Evolutionary conservation across 1,140 invertebrate species (phyloP), one percentile per base, ranked within the genome.

Genomic region (Drosophila auraria): DNA sequence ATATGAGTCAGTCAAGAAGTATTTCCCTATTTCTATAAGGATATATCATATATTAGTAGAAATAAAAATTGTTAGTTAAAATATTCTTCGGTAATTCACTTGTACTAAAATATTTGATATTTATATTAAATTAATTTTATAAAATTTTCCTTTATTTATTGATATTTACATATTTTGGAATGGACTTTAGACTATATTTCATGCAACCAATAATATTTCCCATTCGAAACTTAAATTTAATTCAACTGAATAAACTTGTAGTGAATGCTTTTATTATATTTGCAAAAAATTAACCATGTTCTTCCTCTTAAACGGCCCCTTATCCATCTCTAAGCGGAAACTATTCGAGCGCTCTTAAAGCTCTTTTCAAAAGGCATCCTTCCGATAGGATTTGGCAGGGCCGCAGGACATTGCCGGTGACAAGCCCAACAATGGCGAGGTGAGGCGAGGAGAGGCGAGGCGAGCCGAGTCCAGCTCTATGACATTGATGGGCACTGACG

Each of bases 371-470:
- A 72, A 71, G 20, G 49, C 44, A 38, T 60, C 54, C 70, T 72
- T 72, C 68, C 70, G 54, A 60, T 51, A 11, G 27, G 45, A 30
- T 60, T 44, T 44, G 53, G 8, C 38, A 54, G 45, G 17, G 27
- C 54, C 45, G 60, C 70, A 73, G 68, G 70, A 73, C 70, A 53
- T 56, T 60, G 59, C 27, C 44, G 38, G 30, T 66, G 69, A 80
- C 77, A 75, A 47, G 51, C 42, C 50, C 51, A 72, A 82, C 80
- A 82, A 82, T 82, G 80, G 62, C 54, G 36, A 20, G 64, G 15
- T 25, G 25, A n/a, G 9, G 8, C 50, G 25, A 6, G 25, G n/a
- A n/a, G n/a, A n/a, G 20, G 25, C 27, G 27, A 33, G 7, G 30
- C 33, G 33, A 33, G 33, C 33, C 45, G 45, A 25, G 65, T 69